These are phyloP conservation scores for Drosophila kanapiae DNA, from an alignment of 1,140 invertebrate species.

Conservation along the genomic window DNA sequence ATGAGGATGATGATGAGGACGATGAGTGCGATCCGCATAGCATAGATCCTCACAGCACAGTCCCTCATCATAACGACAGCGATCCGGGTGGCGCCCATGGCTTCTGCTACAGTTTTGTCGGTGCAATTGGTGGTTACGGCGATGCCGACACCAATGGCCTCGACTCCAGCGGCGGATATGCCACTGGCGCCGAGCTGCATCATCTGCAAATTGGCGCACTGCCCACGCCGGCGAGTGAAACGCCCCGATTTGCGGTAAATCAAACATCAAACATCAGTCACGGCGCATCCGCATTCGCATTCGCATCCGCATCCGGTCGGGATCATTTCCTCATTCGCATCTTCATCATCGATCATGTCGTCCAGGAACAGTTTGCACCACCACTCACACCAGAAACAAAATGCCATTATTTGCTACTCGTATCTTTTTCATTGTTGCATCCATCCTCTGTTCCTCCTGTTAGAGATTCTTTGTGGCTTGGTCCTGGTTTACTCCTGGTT, in stretches of 20 bases:
- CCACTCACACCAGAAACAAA: conserved; percentile 36
- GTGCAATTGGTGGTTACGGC: conserved; percentile 46
- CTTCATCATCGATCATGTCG: not conserved
- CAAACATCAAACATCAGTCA: conserved; percentile 70
- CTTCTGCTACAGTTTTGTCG: conserved; percentile 22
- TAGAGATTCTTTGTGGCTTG: conserved; percentile 5
- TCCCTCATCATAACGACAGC: conserved; percentile 29
- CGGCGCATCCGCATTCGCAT: conserved; percentile 34
- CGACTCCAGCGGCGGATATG: conserved; percentile 52
- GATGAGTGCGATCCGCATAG: conserved; percentile 81
- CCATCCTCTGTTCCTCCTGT: not conserved
- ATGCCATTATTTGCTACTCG: conserved; percentile 16
- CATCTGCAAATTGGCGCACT: conserved; percentile 84
- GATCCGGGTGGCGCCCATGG: conserved; percentile 32
- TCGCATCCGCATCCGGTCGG: conserved; percentile 9
- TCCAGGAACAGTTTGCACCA: conserved; percentile 22
- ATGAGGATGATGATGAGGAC: conserved; percentile 62
- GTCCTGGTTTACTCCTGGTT: conserved; percentile 3
- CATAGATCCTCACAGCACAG: conserved; percentile 70
- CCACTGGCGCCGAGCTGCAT: conserved; percentile 70
- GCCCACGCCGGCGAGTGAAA: conserved; percentile 85
- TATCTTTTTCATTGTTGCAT: conserved; percentile 29
- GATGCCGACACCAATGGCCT: conserved; percentile 55
- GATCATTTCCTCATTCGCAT: not conserved
- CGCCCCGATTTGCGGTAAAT: conserved; percentile 85